Evolutionary conservation across 2,888 invertebrate species (phyloP).

Genomic region (Germaria angustata): DNA sequence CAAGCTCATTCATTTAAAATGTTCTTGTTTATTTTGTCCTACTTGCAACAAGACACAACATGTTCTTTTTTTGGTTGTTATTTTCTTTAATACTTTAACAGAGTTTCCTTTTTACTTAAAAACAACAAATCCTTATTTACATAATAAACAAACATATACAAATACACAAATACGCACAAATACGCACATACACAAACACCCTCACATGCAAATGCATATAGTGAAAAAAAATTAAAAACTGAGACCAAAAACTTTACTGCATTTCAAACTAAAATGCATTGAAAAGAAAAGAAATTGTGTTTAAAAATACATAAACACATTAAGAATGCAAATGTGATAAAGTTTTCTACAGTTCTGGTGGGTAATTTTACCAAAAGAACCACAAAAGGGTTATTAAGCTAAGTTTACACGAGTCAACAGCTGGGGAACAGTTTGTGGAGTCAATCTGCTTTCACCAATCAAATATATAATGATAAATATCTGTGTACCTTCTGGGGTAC

Average conservation of each 20-base stretch:
- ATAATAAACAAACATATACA: not conserved
- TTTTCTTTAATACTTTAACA: not conserved
- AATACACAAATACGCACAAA: not conserved
- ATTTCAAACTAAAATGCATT: not conserved
- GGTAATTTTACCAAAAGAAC: not conserved
- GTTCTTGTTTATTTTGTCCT: not conserved
- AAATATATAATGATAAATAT: no score
- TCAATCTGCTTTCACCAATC: no score
- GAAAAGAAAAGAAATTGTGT: not conserved
- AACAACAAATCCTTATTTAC: not conserved
- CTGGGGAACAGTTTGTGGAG: no score
- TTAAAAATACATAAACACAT: not conserved
- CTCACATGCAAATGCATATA: not conserved
- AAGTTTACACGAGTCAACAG: no score
- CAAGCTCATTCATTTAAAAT: not conserved
- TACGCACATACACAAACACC: not conserved
- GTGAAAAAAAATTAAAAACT: not conserved
- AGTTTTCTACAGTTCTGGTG: not conserved
- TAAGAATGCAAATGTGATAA: not conserved
- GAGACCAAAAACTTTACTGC: not conserved
- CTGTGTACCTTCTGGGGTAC: no score
- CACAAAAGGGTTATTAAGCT: no score
- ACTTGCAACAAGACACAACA: not conserved
- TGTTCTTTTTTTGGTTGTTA: not conserved
- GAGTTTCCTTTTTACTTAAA: conserved; percentile 9